Percentiles rank a stretch among this genome's conserved stretches.
Conservation (phyloP, 1,140 invertebrate species). For the Halyomorpha halys region DNA sequence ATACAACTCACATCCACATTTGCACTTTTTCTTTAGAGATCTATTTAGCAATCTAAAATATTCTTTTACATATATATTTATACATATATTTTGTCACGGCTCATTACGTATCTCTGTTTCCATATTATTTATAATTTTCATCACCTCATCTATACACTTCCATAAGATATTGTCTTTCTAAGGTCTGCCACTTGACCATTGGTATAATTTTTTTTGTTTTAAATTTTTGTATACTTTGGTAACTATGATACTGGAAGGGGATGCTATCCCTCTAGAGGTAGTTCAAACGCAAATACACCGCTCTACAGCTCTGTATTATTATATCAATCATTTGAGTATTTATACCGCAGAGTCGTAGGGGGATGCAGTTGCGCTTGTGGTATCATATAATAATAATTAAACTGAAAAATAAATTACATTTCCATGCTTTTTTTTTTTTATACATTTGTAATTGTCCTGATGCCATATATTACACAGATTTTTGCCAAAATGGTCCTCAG, state of each 20-base stretch:
- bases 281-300: no score
- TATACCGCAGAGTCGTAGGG: no score
- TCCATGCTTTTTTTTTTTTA: no score
- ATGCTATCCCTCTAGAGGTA: no score
- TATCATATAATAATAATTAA: no score
- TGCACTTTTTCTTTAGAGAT: conserved; percentile 20
- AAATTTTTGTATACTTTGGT: conserved; percentile 6
- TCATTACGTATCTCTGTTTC: conserved; percentile 13
- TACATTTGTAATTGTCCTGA: no score
- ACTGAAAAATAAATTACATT: no score
- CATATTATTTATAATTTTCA: conserved; percentile 3
- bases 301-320: no score
- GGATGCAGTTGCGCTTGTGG: no score
- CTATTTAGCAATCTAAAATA: conserved; percentile 23
- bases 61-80: neutral
- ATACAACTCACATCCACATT: neutral
- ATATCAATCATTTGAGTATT: no score
- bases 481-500: no score
- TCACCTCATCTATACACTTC: neutral
- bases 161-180: conserved; percentile 21
- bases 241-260: neutral
- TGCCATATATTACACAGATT: no score
- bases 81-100: conserved; percentile 8
- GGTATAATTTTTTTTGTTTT: neutral
- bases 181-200: neutral